Evolutionary conservation across 2,797 vertebrate species (phyloP).

Genomic region (Schizopygopsis malacanthus): DNA sequence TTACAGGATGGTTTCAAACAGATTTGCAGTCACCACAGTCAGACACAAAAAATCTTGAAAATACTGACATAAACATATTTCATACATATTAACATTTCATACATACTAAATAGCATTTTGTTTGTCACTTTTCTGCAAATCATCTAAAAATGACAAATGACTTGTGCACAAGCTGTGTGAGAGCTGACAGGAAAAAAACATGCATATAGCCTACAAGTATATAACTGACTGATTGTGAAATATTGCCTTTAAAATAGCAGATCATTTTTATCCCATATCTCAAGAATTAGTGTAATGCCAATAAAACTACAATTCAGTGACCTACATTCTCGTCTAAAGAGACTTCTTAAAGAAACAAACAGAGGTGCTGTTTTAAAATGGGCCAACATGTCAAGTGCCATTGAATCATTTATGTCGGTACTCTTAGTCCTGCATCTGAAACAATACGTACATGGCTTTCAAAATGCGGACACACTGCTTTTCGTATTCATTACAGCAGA

Average conservation of each 20-base stretch:
- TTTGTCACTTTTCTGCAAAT: neutral
- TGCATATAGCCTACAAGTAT: neutral
- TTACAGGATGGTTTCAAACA: neutral
- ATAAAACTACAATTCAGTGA: slow-evolving; percentile 2
- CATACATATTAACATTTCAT: neutral
- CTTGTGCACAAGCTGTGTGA: neutral
- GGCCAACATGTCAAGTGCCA: neutral
- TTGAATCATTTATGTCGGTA: slow-evolving; percentile 18
- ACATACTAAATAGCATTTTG: neutral
- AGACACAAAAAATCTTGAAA: neutral
- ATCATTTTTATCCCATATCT: neutral
- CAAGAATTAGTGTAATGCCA: neutral
- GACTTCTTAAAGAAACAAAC: neutral
- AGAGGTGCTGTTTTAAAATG: slow-evolving; percentile 1
- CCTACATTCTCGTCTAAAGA: neutral
- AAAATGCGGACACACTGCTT: neutral
- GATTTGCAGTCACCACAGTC: neutral
- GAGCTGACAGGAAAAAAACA: neutral
- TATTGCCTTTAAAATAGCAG: neutral
- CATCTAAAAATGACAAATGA: neutral
- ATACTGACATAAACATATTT: neutral
- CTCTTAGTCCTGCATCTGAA: neutral
- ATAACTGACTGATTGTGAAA: neutral
- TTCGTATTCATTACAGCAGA: neutral
- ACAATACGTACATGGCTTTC: neutral